Evolutionary conservation across 2,797 vertebrate species (phyloP).

Genomic region (Alfaro cultratus): DNA sequence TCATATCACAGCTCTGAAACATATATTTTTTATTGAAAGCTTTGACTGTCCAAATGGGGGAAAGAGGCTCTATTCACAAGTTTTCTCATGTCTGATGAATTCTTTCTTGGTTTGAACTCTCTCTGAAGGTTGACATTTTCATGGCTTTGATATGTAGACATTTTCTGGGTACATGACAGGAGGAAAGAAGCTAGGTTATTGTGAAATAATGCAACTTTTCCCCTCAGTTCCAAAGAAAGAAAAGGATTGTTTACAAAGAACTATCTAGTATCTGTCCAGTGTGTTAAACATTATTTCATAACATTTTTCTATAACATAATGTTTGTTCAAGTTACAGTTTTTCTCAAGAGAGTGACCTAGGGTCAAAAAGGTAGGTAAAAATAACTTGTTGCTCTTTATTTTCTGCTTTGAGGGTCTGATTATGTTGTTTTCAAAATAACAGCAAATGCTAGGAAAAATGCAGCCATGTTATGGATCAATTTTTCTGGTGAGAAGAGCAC

Average conservation of each 20-base stretch:
- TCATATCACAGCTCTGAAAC: slow-evolving; percentile 42
- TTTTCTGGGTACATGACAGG: slow-evolving; percentile 52
- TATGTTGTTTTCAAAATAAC: slow-evolving; percentile 31
- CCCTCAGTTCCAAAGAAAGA: slow-evolving; percentile 34
- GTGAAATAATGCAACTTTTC: slow-evolving; percentile 23
- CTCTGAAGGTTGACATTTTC: slow-evolving; percentile 67
- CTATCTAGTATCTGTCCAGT: slow-evolving; percentile 20
- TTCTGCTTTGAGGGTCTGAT: slow-evolving; percentile 18
- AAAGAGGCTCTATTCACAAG: slow-evolving; percentile 54
- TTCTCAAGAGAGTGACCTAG: slow-evolving; percentile 12
- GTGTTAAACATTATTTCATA: slow-evolving; percentile 34
- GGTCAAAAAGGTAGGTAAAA: slow-evolving; percentile 7
- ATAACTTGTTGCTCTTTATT: slow-evolving; percentile 1
- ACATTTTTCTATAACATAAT: slow-evolving; percentile 6
- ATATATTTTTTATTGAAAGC: slow-evolving; percentile 42
- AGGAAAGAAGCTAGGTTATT: slow-evolving; percentile 22
- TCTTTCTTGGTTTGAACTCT: slow-evolving; percentile 60
- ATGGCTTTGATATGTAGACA: slow-evolving; percentile 73
- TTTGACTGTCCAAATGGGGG: slow-evolving; percentile 59
- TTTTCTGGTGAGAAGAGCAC: slow-evolving; percentile 14
- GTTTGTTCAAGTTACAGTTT: slow-evolving; percentile 14
- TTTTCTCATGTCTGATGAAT: slow-evolving; percentile 39
- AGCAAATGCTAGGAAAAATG: slow-evolving; percentile 22
- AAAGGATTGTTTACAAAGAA: slow-evolving; percentile 24
- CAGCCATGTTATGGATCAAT: slow-evolving; percentile 27